These are phyloP conservation scores for Coenobita brevimanus DNA, from an alignment of 1,140 invertebrate genomes.

Conservation along the genomic window DNA sequence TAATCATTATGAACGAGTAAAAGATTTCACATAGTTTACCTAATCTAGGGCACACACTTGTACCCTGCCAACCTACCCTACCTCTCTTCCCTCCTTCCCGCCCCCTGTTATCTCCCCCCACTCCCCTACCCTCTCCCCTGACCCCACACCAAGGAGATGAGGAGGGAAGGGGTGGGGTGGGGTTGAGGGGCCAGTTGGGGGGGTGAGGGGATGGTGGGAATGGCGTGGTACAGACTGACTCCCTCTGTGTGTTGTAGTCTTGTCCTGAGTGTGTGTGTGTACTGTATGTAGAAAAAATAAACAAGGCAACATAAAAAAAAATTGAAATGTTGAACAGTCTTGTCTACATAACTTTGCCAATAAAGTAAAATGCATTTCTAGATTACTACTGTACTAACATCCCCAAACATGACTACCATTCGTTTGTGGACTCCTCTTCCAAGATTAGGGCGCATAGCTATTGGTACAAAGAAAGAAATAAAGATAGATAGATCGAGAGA, in stretches of 20 bases:
- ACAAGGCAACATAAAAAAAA: slow-evolving; percentile 61
- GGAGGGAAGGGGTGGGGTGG: background rate
- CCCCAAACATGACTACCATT: background rate
- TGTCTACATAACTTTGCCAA: background rate
- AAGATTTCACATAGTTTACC: slow-evolving; percentile 54
- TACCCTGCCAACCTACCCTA: too few species aligned
- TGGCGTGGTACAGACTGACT: background rate
- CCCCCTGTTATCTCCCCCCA: background rate
- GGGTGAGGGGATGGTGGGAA: background rate
- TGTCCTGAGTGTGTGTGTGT: slow-evolving; percentile 65
- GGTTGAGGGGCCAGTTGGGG: background rate
- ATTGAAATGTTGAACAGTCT: slow-evolving; percentile 48
- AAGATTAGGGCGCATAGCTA: background rate
- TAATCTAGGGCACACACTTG: slow-evolving; percentile 13
- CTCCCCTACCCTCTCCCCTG: background rate
- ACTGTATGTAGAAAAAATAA: slow-evolving; percentile 61
- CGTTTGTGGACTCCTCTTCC: background rate
- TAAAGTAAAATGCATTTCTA: background rate
- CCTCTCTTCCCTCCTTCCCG: too few species aligned
- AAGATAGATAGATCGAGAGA: too few species aligned
- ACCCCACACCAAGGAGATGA: background rate
- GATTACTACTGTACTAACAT: background rate
- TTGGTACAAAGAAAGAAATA: too few species aligned
- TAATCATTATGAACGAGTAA: slow-evolving; percentile 33
- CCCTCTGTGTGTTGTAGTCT: slow-evolving; percentile 60